A percentile compares a stretch with the other conserved stretches of the same genome.
phyloP scores from a whole-genome alignment of 2,888 invertebrate species.

The Volucella inanis region DNA sequence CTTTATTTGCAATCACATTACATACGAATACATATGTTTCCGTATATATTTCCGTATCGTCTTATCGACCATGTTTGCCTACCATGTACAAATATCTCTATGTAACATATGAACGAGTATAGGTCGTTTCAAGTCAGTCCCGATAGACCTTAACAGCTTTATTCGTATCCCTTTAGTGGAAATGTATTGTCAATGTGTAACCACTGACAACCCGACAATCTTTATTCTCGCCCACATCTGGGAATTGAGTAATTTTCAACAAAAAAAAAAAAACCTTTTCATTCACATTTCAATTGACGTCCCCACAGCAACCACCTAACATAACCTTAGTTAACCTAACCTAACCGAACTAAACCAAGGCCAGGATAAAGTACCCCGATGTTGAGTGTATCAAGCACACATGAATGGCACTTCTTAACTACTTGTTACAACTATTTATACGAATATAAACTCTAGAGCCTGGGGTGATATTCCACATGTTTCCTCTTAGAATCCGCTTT shows the following conservation, averaged over 20 bases:
- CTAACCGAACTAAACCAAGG: conserved; percentile 11
- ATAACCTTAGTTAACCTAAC: too few species aligned
- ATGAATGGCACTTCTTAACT: conserved; percentile 67
- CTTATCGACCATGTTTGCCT: conserved; percentile 5
- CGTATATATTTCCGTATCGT: neutral
- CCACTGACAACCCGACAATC: conserved; percentile 46
- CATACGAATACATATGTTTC: neutral
- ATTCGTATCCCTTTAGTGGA: conserved; percentile 49
- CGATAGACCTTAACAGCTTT: conserved; percentile 54
- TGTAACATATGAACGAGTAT: neutral
- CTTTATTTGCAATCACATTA: neutral
- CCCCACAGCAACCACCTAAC: conserved; percentile 8
- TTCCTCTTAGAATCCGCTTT: neutral
- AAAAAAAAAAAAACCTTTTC: conserved; percentile 10
- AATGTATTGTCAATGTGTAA: conserved; percentile 56
- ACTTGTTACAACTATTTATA: conserved; percentile 74
- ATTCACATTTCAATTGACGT: conserved; percentile 56
- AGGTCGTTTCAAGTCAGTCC: conserved; percentile 20
- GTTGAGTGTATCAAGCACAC: conserved; percentile 52
- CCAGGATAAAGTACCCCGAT: conserved; percentile 31
- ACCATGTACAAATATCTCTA: too few species aligned
- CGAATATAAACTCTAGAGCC: conserved; percentile 60
- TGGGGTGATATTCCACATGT: conserved; percentile 46
- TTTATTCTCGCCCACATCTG: conserved; percentile 21
- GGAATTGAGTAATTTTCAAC: conserved; percentile 58